A percentile compares a stretch with the other conserved stretches of the same genome.
phyloP scores from a whole-genome alignment of 2,113 vertebrate species.

The Vidua chalybeata region DNA sequence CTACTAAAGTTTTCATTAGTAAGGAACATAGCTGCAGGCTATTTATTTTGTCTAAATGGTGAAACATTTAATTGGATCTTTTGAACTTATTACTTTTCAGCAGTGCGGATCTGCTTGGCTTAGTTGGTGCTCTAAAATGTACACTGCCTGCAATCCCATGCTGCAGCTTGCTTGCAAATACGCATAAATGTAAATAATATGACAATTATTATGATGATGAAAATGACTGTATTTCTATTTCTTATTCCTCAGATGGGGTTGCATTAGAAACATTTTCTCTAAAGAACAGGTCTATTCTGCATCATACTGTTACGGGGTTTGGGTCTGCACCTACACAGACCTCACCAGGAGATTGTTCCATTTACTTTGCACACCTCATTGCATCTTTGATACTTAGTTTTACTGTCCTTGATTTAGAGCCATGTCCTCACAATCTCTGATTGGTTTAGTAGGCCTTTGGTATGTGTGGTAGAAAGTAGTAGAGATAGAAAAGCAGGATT shows the following conservation, averaged over 20 bases:
- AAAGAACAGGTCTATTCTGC: not conserved
- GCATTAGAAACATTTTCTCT: not conserved
- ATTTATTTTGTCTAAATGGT: slow-evolving; percentile 51
- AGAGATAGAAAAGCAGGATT: not conserved
- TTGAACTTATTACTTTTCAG: slow-evolving; percentile 34
- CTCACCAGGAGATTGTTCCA: not conserved
- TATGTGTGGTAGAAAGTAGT: not conserved
- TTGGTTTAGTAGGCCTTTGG: not conserved
- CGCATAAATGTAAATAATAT: fast-evolving
- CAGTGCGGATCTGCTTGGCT: not conserved
- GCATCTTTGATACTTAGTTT: not conserved
- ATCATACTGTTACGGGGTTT: not conserved
- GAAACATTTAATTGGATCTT: slow-evolving; percentile 44
- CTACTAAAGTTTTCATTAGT: slow-evolving; percentile 34
- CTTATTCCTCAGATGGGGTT: not conserved
- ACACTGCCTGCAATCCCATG: not conserved
- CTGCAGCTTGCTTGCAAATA: not conserved
- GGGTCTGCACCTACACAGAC: fast-evolving
- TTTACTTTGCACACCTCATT: not conserved
- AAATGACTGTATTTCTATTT: not conserved
- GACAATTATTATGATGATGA: not conserved
- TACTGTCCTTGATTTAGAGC: not conserved
- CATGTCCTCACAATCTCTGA: not conserved
- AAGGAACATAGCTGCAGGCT: slow-evolving; percentile 36
- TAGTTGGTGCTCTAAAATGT: not conserved